phyloP scores from a whole-genome alignment of 2,797 vertebrate species.

The Clarias platycephalus region DNA sequence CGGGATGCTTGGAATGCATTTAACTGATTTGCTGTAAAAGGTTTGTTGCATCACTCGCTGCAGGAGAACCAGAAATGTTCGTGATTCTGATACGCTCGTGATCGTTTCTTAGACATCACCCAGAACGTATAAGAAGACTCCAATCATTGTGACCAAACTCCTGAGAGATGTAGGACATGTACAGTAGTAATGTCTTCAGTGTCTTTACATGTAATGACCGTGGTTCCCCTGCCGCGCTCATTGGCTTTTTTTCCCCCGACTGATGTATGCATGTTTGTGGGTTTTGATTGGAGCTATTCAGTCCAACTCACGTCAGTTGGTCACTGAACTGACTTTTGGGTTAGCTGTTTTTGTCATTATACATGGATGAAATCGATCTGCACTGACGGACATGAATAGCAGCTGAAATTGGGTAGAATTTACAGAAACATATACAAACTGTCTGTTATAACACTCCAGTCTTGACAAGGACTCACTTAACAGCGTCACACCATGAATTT shows the following conservation, averaged over 20 bases:
- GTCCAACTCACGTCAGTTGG: constrained; percentile 12
- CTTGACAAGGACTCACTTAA: neutral
- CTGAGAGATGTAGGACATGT: neutral
- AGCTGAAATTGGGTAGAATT: constrained; percentile 10
- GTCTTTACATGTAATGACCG: neutral
- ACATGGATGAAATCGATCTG: constrained; percentile 21
- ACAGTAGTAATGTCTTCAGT: neutral
- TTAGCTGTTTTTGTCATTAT: constrained; percentile 47
- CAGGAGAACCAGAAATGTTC: neutral
- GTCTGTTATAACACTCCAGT: constrained; percentile 5
- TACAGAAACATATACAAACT: constrained; percentile 10
- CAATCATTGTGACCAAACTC: neutral
- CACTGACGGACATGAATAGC: neutral
- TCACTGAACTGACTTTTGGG: constrained; percentile 31
- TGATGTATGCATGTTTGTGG: constrained; percentile 40
- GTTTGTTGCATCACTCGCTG: neutral
- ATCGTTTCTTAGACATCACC: neutral
- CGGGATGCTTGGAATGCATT: neutral
- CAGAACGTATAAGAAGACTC: neutral
- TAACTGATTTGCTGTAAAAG: neutral
- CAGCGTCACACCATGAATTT: neutral
- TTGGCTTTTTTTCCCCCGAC: constrained; percentile 10
- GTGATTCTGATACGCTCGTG: too few species aligned
- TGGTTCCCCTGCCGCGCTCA: neutral
- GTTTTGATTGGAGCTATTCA: constrained; percentile 30